A percentile compares a stretch with the other conserved stretches of the same genome.
Conservation (phyloP, 2,113 vertebrate species). For the Turdus rufiventris region DNA sequence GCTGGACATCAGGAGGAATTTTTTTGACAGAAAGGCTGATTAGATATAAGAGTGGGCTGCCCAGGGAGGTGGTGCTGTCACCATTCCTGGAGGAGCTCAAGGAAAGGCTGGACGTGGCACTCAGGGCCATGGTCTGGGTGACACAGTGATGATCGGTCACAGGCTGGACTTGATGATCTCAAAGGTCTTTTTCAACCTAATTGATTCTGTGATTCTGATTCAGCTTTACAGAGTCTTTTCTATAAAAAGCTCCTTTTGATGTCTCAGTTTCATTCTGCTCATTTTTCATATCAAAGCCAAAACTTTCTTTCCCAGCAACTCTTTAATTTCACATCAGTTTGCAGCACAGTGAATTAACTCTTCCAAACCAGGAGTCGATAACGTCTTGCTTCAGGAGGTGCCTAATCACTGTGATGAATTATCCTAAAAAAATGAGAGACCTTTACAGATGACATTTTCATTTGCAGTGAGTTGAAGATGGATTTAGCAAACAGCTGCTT, state of each 20-base stretch:
- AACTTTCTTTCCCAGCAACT: conserved; percentile 22
- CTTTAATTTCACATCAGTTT: conserved; percentile 28
- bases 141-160: fast-evolving
- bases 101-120: fast-evolving
- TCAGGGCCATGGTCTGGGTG: neutral
- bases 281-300: conserved; percentile 36
- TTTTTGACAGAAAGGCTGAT: neutral
- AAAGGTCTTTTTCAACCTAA: neutral
- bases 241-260: conserved; percentile 44
- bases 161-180: neutral
- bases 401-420: conserved; percentile 48
- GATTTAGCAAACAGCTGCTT: conserved; percentile 39
- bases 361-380: conserved; percentile 38
- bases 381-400: conserved; percentile 10
- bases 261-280: conserved; percentile 30
- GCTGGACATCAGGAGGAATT: neutral
- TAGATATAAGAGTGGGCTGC: neutral
- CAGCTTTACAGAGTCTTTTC: neutral
- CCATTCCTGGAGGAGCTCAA: neutral
- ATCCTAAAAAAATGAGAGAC: conserved; percentile 49
- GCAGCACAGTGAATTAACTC: conserved; percentile 30
- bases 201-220: neutral
- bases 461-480: conserved; percentile 22
- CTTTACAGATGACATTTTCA: conserved; percentile 59
- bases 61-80: neutral